Conservation (phyloP, 1,140 invertebrate species). For the Aphelenchoides fujianensis region DNA sequence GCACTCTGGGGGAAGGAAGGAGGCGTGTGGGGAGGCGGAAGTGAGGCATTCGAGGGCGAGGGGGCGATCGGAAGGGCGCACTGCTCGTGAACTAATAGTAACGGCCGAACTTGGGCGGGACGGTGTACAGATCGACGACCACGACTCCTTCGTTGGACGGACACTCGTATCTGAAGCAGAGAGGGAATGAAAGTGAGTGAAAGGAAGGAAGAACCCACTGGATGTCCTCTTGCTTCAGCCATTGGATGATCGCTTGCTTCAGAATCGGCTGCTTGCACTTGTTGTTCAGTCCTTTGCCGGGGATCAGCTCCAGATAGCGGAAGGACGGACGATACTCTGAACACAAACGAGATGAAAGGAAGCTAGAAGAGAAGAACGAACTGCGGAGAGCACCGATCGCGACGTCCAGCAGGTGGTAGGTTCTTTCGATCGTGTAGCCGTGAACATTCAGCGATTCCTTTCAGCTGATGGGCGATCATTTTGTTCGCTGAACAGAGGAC, state of each 20-base stretch:
- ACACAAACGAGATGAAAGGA: background rate
- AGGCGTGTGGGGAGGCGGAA: too few species aligned
- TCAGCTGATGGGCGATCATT: background rate
- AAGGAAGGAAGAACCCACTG: background rate
- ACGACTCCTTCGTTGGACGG: background rate
- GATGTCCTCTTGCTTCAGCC: background rate
- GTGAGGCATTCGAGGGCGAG: too few species aligned
- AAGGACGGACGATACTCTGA: constrained; percentile 8
- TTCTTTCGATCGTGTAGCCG: background rate
- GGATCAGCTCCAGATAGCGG: background rate
- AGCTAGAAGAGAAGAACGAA: background rate
- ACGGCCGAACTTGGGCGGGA: background rate
- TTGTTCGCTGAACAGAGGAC: background rate
- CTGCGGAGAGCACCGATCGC: background rate
- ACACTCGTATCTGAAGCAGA: background rate
- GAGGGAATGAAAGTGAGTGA: background rate
- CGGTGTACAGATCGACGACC: background rate
- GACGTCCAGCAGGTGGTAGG: background rate
- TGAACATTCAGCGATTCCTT: constrained; percentile 10
- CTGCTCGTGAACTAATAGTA: too few species aligned
- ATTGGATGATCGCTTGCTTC: background rate
- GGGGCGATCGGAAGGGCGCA: too few species aligned
- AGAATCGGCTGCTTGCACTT: background rate
- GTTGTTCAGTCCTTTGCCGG: constrained; percentile 14
- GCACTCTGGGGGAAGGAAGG: too few species aligned